A percentile compares a stretch with the other conserved stretches of the same genome.
Conservation (phyloP, 2,113 vertebrate species). For the Hippocampus abdominalis region DNA sequence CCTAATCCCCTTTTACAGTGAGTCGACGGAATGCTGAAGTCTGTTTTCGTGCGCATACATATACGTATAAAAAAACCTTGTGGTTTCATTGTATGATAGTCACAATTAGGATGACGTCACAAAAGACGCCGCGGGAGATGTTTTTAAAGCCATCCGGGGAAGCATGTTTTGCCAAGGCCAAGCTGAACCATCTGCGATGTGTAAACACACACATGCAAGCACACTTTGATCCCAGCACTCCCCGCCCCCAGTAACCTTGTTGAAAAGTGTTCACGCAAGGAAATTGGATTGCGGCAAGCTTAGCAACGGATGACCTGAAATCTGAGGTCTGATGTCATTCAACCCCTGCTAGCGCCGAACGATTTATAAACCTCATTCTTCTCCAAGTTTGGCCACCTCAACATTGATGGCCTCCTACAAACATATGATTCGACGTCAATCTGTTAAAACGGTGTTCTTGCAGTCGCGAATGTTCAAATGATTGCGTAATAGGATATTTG, state of each 20-base stretch:
- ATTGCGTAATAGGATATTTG: background rate
- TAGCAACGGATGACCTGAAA: conserved; percentile 55
- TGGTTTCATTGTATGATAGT: conserved; percentile 12
- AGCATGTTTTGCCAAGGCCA: conserved; percentile 41
- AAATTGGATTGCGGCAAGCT: conserved; percentile 67
- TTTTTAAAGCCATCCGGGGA: conserved; percentile 27
- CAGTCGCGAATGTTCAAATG: conserved; percentile 5
- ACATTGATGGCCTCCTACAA: background rate
- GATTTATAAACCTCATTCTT: conserved; percentile 26
- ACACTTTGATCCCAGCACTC: conserved; percentile 64
- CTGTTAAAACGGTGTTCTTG: background rate
- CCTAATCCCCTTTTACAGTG: conserved; percentile 68
- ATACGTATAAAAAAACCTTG: conserved; percentile 10
- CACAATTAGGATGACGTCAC: conserved; percentile 27
- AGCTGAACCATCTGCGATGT: conserved; percentile 44
- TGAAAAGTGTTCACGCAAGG: conserved; percentile 56
- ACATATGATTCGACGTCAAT: background rate
- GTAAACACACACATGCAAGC: conserved; percentile 15
- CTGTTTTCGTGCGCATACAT: conserved; percentile 16
- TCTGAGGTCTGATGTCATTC: conserved; percentile 44
- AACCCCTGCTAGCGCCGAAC: conserved; percentile 29
- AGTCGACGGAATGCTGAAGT: conserved; percentile 51
- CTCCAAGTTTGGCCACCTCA: background rate
- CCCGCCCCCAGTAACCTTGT: conserved; percentile 30
- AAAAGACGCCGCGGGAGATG: conserved; percentile 3